Conservation (phyloP, 2,797 vertebrate genomes). For the Xenops minutus region DNA sequence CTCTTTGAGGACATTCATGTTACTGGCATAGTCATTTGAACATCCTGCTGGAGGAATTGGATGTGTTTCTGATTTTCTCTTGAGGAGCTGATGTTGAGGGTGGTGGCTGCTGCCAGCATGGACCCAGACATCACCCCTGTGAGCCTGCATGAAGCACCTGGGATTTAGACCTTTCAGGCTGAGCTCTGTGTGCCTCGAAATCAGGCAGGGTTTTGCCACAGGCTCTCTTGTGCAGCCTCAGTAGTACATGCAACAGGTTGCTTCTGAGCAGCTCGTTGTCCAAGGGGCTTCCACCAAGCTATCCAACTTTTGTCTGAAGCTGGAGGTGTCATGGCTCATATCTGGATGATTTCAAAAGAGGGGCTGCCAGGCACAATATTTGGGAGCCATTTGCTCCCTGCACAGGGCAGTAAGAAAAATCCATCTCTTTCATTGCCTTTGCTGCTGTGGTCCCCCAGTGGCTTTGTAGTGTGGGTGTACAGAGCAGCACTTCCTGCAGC, state of each 20-base stretch:
- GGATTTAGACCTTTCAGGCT: not conserved
- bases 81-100: not conserved
- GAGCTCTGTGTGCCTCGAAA: not conserved
- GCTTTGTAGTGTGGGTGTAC: rapidly evolving
- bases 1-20: not conserved
- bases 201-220: not conserved
- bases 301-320: not conserved
- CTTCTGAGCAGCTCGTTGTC: not conserved
- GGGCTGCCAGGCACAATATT: not conserved
- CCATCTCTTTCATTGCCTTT: not conserved
- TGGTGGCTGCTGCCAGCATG: not conserved
- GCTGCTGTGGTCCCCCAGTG: not conserved
- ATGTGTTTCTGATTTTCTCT: not conserved
- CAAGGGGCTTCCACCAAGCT: not conserved
- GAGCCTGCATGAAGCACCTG: not conserved
- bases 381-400: not conserved
- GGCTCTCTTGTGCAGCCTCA: rapidly evolving
- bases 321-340: not conserved
- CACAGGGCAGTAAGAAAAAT: not conserved
- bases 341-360: not conserved
- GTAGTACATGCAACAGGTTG: rapidly evolving
- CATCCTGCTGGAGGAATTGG: not conserved
- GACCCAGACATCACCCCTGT: not conserved
- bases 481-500: not conserved
- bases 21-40: not conserved